Base-by-base conservation (phyloP, 1,140 invertebrate genomes). In the Aphaenogaster floridana region DNA sequence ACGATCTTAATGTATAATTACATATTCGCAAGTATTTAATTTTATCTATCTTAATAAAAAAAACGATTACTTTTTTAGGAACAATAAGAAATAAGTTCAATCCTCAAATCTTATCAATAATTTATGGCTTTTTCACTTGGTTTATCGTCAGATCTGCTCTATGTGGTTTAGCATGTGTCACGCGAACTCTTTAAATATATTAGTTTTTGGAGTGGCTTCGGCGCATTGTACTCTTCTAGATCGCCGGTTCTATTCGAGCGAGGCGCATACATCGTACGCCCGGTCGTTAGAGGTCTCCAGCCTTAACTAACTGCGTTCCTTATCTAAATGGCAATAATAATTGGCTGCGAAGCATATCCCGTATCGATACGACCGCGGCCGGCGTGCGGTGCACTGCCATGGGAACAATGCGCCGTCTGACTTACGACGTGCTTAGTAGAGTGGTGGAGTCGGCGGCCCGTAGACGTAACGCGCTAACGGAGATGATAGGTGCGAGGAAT, bases 281-380 rank as follows among this genome's bases (percentile, higher is more conserved):
- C 68, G 83, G 80, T 90, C 83, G 87, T 88, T 79, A 90, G 83
- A 80, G 83, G 83, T 91, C 87, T 83, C 87, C 59, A 79, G 89
- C 48, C 61, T 90, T 91, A 91, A 86, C 86, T 90, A 88, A 86
- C 86, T 88, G 89, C 87, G 89, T 90, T 90, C 83, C 89, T 91
- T 91, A 91, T 91, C 89, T 91, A 90, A 91, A 91, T 91, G 89
- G 87, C 89, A 90, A 91, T 91, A 91, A 91, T 91, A 91, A 91
- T 91, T 91, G 89, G 89, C 83, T 90, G 80, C 42, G 89, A 90
- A 88, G 87, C 90, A 61, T 91, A 90, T 84, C 78, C 89, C 77
- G 66, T 91, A 91, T 91, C 90, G 89, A 90, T 91, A 86, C 83
- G 66, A 28, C 63, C 57, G 52, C 54, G 61, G 52, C 48, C 52